Base-by-base conservation (phyloP, 1,140 invertebrate genomes). In the Hycleus cichorii region DNA sequence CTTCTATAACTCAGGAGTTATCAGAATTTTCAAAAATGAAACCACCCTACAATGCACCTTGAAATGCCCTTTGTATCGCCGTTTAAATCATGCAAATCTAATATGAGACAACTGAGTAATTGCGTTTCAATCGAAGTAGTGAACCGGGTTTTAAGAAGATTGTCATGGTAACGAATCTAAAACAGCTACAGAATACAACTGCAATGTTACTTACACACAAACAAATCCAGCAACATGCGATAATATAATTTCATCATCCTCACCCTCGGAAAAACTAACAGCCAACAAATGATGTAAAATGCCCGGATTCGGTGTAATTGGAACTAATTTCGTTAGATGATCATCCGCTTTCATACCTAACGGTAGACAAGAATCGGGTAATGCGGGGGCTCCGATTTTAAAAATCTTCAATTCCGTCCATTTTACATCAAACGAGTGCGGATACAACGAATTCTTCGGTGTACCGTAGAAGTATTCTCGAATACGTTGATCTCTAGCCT, bases 401-500 rank as follows among this genome's bases (percentile, higher is more conserved):
- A 87, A 97, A 12, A 98, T 84, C 66, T 88, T 89, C 0, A 95
- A 80, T 63, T 97, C 93, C 10, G 80, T 79, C 77, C 90, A 94
- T 73, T 90, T 87, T 0, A 95, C 84, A 74, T 95, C 91, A 74
- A 94, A 93, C 2, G 89, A 92, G 69, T 94, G 91, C 1, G 95
- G 94, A 78, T 95, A 96, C 11, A 95, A 81, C 0, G 89, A 88
- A 8, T 87, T 84, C 63, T 82, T 83, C 51, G 79, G 73, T 52
- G 80, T 76, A n/a, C 95, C 89, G 78, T 99, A 98, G 76, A 98
- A 99, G 77, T 98, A 98, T 76, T 97, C 90, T 45, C 90, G 76
- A 11, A 97, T 88, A 45, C 90, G 80, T 49, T 81, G 78, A 76
- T 97, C 93, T 50, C 92, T 77, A 0, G 80, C 74, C 72, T 96